A percentile compares a stretch with the other conserved stretches of the same genome.
Conservation (phyloP, 2,888 invertebrate genomes). For the Caenorhabditis japonica region DNA sequence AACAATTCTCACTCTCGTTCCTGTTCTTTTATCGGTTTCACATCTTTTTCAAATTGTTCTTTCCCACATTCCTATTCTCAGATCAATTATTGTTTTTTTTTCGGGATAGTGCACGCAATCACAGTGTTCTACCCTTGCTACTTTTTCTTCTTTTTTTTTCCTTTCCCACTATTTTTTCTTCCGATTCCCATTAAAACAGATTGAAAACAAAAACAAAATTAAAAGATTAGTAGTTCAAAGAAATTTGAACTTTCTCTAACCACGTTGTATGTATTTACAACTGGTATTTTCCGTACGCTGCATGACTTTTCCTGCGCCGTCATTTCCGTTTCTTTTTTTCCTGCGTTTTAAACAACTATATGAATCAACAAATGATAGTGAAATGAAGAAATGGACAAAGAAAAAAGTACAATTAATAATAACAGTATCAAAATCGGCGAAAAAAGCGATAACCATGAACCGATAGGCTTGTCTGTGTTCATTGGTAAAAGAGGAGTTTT, state of each 20-base stretch:
- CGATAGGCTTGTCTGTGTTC: too few relatives aligned
- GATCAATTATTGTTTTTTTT: background rate
- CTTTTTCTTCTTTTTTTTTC: background rate
- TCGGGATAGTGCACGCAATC: conserved; percentile 21
- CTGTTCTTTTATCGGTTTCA: too few relatives aligned
- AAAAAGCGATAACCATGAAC: background rate
- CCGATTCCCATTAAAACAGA: background rate
- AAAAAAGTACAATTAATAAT: background rate
- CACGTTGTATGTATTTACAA: conserved; percentile 3
- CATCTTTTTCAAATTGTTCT: too few relatives aligned
- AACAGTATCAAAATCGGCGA: background rate
- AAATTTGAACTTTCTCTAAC: background rate
- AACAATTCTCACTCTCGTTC: too few relatives aligned
- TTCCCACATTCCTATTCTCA: too few relatives aligned
- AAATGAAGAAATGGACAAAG: background rate
- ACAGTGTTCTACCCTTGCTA: conserved; percentile 4
- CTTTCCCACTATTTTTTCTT: background rate
- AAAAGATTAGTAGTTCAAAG: conserved; percentile 18
- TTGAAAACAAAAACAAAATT: conserved; percentile 14
- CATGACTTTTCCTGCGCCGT: background rate
- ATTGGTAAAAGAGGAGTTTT: background rate
- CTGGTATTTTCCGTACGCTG: too few relatives aligned
- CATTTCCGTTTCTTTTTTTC: background rate
- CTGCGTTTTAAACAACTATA: conserved; percentile 1
- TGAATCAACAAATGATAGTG: conserved; percentile 28